Evolutionary conservation across 2,888 invertebrate genomes (phyloP).

Genomic region (Troilus luridus): DNA sequence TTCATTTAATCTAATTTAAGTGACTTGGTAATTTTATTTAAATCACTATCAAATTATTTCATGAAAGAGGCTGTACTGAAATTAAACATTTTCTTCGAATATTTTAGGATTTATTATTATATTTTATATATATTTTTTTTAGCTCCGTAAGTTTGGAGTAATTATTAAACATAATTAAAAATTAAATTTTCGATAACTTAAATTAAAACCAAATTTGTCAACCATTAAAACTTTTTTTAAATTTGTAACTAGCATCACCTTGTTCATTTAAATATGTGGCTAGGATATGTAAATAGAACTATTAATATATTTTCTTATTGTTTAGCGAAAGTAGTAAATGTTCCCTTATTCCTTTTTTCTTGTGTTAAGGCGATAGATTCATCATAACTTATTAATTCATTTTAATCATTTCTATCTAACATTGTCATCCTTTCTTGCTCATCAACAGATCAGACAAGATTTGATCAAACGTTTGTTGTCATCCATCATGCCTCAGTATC

Average conservation of each 20-base stretch:
- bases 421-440: background rate
- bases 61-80: background rate
- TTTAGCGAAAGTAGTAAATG: background rate
- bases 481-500: too few species aligned
- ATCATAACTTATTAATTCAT: slow-evolving; percentile 22
- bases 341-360: slow-evolving; percentile 43
- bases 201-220: background rate
- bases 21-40: slow-evolving; percentile 1
- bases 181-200: background rate
- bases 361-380: slow-evolving; percentile 41
- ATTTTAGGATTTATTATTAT: background rate
- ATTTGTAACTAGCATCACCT: background rate
- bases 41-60: background rate
- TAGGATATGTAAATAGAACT: background rate
- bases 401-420: slow-evolving; percentile 16
- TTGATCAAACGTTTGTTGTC: background rate
- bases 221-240: background rate
- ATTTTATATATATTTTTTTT: slow-evolving; percentile 19
- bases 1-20: background rate
- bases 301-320: slow-evolving; percentile 33
- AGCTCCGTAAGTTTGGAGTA: background rate
- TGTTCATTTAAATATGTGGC: background rate
- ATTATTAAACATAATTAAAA: background rate
- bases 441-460: background rate
- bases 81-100: background rate